Evolutionary conservation across 2,797 vertebrate species (phyloP).

Genomic region (Ctenopoma multispine): DNA sequence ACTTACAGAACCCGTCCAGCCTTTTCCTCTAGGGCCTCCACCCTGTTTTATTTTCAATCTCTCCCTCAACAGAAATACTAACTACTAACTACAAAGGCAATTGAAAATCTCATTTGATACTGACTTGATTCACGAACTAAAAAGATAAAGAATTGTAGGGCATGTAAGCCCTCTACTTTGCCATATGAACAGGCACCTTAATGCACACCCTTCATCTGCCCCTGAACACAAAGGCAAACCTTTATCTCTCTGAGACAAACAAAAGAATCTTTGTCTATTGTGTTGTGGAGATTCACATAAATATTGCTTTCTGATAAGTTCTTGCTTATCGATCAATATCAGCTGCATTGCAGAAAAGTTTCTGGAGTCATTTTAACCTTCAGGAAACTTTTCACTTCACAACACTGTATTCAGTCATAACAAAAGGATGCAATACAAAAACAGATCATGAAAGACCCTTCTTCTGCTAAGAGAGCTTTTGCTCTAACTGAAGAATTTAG

Average conservation of each 20-base stretch:
- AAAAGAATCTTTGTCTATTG: conserved; percentile 30
- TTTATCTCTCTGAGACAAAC: conserved; percentile 50
- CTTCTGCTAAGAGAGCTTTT: not conserved
- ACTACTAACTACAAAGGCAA: conserved; percentile 6
- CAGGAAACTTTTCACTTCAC: conserved; percentile 11
- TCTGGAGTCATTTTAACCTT: conserved; percentile 40
- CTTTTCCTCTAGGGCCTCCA: not conserved
- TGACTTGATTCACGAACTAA: conserved; percentile 5
- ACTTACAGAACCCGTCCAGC: conserved; percentile 16
- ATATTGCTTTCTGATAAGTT: conserved; percentile 59
- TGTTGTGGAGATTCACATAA: conserved; percentile 44
- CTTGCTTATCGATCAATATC: conserved; percentile 29
- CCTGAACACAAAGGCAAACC: conserved; percentile 56
- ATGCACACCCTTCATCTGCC: conserved; percentile 52
- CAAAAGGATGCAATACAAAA: conserved; percentile 5
- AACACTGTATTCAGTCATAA: not conserved
- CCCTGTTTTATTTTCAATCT: conserved; percentile 20
- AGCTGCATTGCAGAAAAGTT: conserved; percentile 22
- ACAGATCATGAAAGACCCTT: not conserved
- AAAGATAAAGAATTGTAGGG: conserved; percentile 23
- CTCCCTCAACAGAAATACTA: conserved; percentile 2
- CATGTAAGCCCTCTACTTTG: conserved; percentile 6
- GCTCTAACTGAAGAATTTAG: conserved; percentile 2
- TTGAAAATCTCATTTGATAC: conserved; percentile 19
- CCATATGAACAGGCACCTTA: conserved; percentile 17